phyloP scores from a whole-genome alignment of 2,888 invertebrate genomes.

The Acanthoscelides obtectus region DNA sequence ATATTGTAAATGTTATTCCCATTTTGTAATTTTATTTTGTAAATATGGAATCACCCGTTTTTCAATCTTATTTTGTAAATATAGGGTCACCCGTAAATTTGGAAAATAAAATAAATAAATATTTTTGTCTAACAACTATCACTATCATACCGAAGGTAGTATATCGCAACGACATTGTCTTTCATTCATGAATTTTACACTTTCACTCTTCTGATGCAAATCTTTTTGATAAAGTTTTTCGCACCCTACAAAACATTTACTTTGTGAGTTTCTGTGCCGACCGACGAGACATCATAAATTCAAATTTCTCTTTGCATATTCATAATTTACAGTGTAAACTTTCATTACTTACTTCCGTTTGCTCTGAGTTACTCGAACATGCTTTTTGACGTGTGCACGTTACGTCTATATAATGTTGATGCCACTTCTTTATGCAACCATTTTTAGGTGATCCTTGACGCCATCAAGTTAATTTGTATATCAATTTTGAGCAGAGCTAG shows the following conservation, averaged over 20 bases:
- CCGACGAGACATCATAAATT: background rate
- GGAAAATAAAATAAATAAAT: too few species aligned
- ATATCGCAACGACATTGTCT: too few species aligned
- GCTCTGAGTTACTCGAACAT: background rate
- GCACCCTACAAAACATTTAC: background rate
- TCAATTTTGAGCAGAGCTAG: too few species aligned
- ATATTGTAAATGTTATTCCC: too few species aligned
- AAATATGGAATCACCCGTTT: too few species aligned
- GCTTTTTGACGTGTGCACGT: background rate
- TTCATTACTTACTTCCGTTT: constrained; percentile 5
- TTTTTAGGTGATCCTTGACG: background rate
- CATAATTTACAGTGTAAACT: constrained; percentile 12
- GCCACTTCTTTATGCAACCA: background rate
- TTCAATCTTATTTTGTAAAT: too few species aligned
- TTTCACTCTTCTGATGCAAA: background rate
- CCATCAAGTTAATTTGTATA: background rate
- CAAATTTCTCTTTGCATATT: constrained; percentile 7
- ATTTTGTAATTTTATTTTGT: too few species aligned
- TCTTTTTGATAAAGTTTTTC: background rate
- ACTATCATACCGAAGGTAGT: too few species aligned
- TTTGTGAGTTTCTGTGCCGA: background rate
- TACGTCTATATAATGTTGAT: background rate
- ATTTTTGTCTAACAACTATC: too few species aligned
- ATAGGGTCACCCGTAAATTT: too few species aligned
- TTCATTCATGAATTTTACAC: too few species aligned